phyloP scores from a whole-genome alignment of 2,113 vertebrate genomes.

The Arothron firmamentum region DNA sequence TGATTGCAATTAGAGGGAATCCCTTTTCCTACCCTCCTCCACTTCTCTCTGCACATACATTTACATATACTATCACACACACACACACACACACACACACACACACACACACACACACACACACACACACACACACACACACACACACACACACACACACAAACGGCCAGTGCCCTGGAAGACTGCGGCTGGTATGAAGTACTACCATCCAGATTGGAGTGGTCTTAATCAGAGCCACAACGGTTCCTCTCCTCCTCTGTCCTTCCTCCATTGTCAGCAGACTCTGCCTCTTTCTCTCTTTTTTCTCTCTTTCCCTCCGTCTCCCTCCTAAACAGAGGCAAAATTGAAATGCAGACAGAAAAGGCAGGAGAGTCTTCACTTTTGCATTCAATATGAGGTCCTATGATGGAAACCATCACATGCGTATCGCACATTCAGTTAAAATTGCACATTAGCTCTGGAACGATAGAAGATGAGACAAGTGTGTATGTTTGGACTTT shows the following conservation, averaged over 20 bases:
- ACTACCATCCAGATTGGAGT: conserved; percentile 51
- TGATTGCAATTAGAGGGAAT: conserved; percentile 81
- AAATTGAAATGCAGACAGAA: neutral
- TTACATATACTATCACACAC: conserved; percentile 6
- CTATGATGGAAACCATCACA: neutral
- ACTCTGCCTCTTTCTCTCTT: conserved; percentile 33
- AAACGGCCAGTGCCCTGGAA: conserved; percentile 27
- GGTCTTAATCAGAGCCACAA: conserved; percentile 69
- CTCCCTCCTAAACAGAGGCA: neutral
- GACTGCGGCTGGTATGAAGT: conserved; percentile 39
- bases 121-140: conserved; percentile 6
- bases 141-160: conserved; percentile 7
- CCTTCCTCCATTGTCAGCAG: conserved; percentile 25
- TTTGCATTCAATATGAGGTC: conserved; percentile 24
- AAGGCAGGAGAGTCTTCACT: conserved; percentile 6
- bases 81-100: conserved; percentile 11
- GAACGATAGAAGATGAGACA: conserved; percentile 2
- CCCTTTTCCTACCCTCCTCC: conserved; percentile 43
- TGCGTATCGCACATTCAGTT: neutral
- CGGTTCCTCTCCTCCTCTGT: conserved; percentile 30
- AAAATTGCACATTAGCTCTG: neutral
- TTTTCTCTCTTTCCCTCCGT: neutral
- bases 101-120: conserved; percentile 2
- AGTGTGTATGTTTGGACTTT: neutral
- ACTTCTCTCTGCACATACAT: conserved; percentile 15